Evolutionary conservation across 2,113 vertebrate species (phyloP).

Genomic region (Oncorhynchus kisutch): DNA sequence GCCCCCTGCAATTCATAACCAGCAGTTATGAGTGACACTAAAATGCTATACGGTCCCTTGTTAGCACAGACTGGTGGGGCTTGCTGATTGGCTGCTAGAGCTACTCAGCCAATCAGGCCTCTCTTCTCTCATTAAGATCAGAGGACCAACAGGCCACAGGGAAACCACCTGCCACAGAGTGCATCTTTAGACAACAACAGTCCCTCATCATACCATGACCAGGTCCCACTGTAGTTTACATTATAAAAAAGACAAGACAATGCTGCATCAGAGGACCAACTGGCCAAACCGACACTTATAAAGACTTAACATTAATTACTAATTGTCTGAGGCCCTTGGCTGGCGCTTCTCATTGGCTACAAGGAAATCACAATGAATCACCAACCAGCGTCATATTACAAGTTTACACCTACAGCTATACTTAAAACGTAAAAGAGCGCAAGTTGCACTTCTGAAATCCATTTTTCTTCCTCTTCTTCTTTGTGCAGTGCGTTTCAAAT

Average conservation of each 20-base stretch:
- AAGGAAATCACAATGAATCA: constrained; percentile 20
- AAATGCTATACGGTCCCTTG: constrained; percentile 17
- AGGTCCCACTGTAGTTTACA: constrained; percentile 14
- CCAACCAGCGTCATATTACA: neutral
- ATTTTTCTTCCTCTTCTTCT: constrained; percentile 26
- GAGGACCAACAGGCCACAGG: neutral
- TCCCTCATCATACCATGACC: constrained; percentile 24
- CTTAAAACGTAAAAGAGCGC: constrained; percentile 1
- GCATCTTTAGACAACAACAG: constrained; percentile 9
- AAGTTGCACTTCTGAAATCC: constrained; percentile 1
- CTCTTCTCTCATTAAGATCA: neutral
- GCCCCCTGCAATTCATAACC: constrained; percentile 7
- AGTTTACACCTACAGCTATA: neutral
- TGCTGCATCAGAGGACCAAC: neutral
- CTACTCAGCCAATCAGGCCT: neutral
- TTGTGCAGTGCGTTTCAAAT: constrained; percentile 51
- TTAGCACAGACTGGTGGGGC: constrained; percentile 12
- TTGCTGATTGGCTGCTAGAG: constrained; percentile 41
- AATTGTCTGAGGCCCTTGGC: neutral
- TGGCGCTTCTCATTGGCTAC: neutral
- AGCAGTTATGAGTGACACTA: constrained; percentile 27
- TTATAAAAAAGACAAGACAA: constrained; percentile 23
- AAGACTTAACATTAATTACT: neutral
- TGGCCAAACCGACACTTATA: too few species aligned
- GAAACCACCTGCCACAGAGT: too few species aligned